phyloP scores from a whole-genome alignment of 2,797 vertebrate genomes.

The Brachyrhaphis roseni region DNA sequence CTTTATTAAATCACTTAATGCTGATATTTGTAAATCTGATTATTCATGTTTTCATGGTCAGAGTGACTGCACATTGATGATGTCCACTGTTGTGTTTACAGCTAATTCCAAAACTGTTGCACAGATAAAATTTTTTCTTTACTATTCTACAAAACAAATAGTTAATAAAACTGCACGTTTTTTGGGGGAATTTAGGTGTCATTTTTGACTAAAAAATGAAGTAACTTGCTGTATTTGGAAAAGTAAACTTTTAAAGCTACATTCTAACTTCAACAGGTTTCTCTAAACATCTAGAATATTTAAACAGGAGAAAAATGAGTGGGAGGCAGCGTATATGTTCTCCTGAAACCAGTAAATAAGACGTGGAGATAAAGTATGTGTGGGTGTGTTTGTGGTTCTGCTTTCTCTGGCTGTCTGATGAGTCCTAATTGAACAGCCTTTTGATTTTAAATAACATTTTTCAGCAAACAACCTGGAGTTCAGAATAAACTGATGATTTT shows the following conservation, averaged over 20 bases:
- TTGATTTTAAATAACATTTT: not conserved
- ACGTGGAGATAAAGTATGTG: slow-evolving; percentile 5
- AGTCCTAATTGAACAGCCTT: not conserved
- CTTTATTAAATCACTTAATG: not conserved
- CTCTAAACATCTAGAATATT: not conserved
- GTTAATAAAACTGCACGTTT: not conserved
- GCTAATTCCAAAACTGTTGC: not conserved
- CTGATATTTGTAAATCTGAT: not conserved
- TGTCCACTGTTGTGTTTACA: not conserved
- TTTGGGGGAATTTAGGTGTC: not conserved
- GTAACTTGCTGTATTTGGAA: not conserved
- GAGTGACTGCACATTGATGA: not conserved
- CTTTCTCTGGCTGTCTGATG: not conserved
- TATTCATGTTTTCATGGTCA: not conserved
- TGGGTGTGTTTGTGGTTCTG: slow-evolving; percentile 19
- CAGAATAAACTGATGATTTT: not conserved
- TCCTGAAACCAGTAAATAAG: not conserved
- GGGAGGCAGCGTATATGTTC: slow-evolving; percentile 19
- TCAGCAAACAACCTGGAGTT: not conserved
- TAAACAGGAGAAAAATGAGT: slow-evolving; percentile 13
- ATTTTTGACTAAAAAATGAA: not conserved
- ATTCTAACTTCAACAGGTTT: not conserved
- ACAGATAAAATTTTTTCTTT: not conserved
- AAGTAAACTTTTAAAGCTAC: not conserved
- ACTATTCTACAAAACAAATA: not conserved